Percentiles rank a stretch among this genome's conserved stretches.
Evolutionary conservation across 1,140 invertebrate species (phyloP).

Genomic region (Yoshiicerus persimilis): DNA sequence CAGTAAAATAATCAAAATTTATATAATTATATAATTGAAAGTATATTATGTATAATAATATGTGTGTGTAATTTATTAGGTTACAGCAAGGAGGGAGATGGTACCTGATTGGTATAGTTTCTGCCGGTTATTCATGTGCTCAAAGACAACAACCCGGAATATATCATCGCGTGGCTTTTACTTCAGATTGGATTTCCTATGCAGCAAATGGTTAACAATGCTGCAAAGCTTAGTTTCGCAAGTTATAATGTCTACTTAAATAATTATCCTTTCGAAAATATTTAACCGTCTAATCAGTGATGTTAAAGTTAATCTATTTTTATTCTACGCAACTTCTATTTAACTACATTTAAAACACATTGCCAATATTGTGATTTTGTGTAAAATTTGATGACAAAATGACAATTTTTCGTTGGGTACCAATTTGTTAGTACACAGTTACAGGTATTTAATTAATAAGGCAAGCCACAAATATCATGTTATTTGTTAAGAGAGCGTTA

Average conservation of each 20-base stretch:
- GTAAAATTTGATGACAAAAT: neutral
- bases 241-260: neutral
- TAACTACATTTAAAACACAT: neutral
- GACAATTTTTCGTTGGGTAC: neutral
- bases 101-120: conserved; percentile 88
- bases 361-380: conserved; percentile 12
- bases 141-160: conserved; percentile 89
- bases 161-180: conserved; percentile 89
- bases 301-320: neutral
- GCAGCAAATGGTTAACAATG: conserved; percentile 45
- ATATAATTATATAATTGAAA: neutral
- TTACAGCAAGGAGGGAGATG: conserved; percentile 79
- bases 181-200: conserved; percentile 84
- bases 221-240: neutral
- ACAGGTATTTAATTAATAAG: neutral
- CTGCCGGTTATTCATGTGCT: conserved; percentile 89
- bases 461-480: neutral
- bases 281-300: conserved; percentile 1
- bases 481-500: neutral
- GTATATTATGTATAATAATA: neutral
- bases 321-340: conserved; percentile 10
- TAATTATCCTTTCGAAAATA: conserved; percentile 5
- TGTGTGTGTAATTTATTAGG: conserved; percentile 58
- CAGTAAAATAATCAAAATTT: conserved; percentile 52
- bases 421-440: neutral